These are phyloP conservation scores for Clarias fuscus DNA, from an alignment of 2,797 vertebrate genomes.

Conservation along the genomic window DNA sequence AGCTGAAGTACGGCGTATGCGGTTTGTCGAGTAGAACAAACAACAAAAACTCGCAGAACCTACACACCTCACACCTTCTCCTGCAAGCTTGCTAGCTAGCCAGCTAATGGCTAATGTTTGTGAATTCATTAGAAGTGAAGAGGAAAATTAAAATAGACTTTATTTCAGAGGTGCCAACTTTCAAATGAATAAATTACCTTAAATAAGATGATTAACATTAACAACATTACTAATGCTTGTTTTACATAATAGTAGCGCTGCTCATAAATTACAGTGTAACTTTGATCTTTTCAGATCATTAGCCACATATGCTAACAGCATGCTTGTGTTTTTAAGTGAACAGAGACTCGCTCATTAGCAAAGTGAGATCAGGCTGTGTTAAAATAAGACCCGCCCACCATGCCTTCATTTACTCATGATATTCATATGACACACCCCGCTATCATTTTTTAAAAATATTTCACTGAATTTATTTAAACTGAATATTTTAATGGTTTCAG, in stretches of 20 bases:
- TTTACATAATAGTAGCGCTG: no score
- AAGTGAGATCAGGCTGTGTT: background rate
- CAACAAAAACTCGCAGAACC: background rate
- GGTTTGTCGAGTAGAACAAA: background rate
- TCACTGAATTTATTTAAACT: no score
- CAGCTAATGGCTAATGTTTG: background rate
- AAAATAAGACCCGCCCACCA: no score
- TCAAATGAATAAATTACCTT: background rate
- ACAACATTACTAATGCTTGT: no score
- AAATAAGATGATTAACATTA: background rate
- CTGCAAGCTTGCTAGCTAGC: background rate
- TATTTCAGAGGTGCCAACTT: background rate
- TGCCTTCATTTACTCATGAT: no score
- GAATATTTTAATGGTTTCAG: no score
- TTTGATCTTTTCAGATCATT: background rate
- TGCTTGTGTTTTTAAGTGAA: background rate
- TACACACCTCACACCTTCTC: background rate
- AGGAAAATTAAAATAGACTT: background rate
- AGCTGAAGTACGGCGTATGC: no score
- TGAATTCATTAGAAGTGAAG: background rate
- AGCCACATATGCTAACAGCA: background rate
- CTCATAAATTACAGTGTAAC: background rate
- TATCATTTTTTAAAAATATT: no score
- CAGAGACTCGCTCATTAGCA: background rate
- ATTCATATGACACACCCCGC: no score